A percentile compares a stretch with the other conserved stretches of the same genome.
phyloP scores from a whole-genome alignment of 2,888 invertebrate species.

The Drosophila infuscata region DNA sequence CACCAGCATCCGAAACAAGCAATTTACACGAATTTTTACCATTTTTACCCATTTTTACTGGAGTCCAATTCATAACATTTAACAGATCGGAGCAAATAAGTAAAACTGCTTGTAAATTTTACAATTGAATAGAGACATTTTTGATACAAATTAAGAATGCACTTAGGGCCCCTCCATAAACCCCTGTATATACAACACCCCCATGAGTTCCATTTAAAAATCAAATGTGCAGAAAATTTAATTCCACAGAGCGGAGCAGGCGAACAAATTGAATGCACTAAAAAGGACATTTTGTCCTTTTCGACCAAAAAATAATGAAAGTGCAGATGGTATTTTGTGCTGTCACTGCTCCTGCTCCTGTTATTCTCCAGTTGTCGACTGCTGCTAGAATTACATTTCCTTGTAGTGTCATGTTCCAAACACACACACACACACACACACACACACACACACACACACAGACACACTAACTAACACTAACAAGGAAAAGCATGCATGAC shows the following conservation, averaged over 20 bases:
- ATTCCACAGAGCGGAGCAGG: constrained; percentile 42
- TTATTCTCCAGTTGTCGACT: constrained; percentile 15
- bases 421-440: constrained; percentile 17
- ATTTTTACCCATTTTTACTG: constrained; percentile 13
- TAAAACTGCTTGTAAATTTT: constrained; percentile 40
- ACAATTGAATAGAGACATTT: constrained; percentile 73
- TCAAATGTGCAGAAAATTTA: constrained; percentile 75
- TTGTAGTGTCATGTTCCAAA: constrained; percentile 40
- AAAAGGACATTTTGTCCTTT: constrained; percentile 66
- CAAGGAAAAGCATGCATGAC: constrained; percentile 46
- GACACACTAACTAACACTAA: constrained; percentile 1
- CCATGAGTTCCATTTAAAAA: constrained; percentile 47
- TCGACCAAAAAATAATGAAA: constrained; percentile 67
- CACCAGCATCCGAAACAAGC: constrained; percentile 59
- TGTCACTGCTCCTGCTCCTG: constrained; percentile 2
- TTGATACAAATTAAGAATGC: constrained; percentile 68
- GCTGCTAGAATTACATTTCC: constrained; percentile 39
- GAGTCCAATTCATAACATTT: constrained; percentile 60
- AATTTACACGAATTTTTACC: constrained; percentile 43
- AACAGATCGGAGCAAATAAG: constrained; percentile 16
- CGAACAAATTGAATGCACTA: constrained; percentile 43
- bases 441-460: constrained; percentile 7
- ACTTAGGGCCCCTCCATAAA: constrained; percentile 23
- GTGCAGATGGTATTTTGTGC: constrained; percentile 13
- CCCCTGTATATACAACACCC: not conserved